These are phyloP conservation scores for Bombus pyrosoma DNA, from an alignment of 1,140 invertebrate species.

Conservation along the genomic window DNA sequence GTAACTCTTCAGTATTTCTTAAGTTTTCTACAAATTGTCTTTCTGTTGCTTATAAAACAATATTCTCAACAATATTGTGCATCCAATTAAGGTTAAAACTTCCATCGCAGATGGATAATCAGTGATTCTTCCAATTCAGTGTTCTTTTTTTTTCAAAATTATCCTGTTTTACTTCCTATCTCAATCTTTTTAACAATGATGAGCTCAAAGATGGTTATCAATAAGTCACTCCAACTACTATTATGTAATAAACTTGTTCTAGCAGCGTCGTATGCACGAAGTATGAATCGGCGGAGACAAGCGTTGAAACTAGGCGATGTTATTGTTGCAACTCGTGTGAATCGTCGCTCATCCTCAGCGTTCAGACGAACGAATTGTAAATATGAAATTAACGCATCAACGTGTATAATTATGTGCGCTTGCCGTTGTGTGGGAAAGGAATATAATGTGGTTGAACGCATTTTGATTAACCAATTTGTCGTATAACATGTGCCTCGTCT, in stretches of 20 bases:
- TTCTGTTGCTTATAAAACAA: not conserved
- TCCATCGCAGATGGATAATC: not conserved
- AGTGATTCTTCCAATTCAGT: not conserved
- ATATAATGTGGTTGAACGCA: not conserved
- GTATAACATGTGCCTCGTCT: not conserved
- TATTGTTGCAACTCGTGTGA: constrained; percentile 37
- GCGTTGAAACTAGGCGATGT: not conserved
- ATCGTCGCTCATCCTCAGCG: constrained; percentile 17
- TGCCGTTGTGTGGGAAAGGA: constrained; percentile 34
- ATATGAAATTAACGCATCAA: constrained; percentile 51
- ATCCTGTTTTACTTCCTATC: not conserved
- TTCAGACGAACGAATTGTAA: constrained; percentile 23
- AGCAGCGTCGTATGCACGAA: not conserved
- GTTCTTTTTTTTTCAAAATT: not conserved
- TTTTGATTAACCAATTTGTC: not conserved
- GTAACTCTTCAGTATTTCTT: not conserved
- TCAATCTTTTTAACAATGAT: not conserved
- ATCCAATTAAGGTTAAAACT: not conserved
- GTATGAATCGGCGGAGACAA: constrained; percentile 1
- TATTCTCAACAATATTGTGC: not conserved
- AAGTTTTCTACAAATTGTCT: not conserved
- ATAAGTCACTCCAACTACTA: not conserved
- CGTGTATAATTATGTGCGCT: constrained; percentile 22
- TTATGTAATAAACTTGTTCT: not conserved
- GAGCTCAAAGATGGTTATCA: not conserved